These are phyloP conservation scores for Tinea trinotella DNA, from an alignment of 2,888 invertebrate species.

Conservation along the genomic window DNA sequence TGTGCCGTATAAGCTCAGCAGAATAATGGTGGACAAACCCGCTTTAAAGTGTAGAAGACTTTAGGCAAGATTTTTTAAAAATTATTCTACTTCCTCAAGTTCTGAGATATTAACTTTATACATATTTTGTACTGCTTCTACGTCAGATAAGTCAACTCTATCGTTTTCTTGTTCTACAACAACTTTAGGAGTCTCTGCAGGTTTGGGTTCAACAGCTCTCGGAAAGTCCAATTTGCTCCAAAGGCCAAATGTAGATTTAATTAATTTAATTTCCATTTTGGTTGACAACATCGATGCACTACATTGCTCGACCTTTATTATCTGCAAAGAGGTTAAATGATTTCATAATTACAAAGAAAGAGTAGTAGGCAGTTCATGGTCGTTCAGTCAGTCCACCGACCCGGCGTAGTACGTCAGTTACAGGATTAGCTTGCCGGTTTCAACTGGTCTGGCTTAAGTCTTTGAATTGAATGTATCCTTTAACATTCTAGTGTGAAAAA, in stretches of 20 bases:
- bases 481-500: no score
- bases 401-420: no score
- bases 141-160: conserved; percentile 82
- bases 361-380: no score
- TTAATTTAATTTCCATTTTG: conserved; percentile 93
- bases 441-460: no score
- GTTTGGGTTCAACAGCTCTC: conserved; percentile 30
- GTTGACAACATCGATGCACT: conserved; percentile 85
- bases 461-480: no score
- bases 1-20: no score
- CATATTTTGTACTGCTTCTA: conserved; percentile 64
- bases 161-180: conserved; percentile 65
- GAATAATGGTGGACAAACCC: no score
- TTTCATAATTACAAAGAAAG: no score
- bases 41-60: no score
- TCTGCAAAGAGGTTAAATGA: conserved; percentile 78
- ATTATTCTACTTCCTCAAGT: conserved; percentile 2
- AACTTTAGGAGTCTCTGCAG: conserved; percentile 39
- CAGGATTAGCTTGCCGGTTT: no score
- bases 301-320: conserved; percentile 80
- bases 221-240: conserved; percentile 86
- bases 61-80: no score
- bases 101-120: conserved; percentile 55
- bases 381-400: no score
- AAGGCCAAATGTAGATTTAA: conserved; percentile 86